phyloP scores from a whole-genome alignment of 2,888 invertebrate genomes.

The Asteroscopus sphinx region DNA sequence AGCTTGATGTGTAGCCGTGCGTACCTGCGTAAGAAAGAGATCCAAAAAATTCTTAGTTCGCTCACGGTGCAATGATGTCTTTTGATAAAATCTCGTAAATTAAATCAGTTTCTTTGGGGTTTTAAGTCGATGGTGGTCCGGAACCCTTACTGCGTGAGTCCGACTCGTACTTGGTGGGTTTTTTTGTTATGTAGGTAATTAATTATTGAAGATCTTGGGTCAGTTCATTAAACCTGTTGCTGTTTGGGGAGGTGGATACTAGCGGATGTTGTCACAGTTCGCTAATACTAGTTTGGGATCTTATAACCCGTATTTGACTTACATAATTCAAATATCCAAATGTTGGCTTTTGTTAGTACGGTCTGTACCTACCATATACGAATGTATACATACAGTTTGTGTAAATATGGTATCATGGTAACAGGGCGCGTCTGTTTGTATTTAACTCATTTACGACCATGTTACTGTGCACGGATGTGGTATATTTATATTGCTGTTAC shows the following conservation, averaged over 20 bases:
- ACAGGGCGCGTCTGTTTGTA: constrained; percentile 80
- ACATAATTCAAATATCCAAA: constrained; percentile 75
- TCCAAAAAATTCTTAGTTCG: too few relatives aligned
- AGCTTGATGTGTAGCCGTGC: too few relatives aligned
- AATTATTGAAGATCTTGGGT: not conserved
- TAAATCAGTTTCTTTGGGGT: too few relatives aligned
- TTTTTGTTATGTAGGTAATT: too few relatives aligned
- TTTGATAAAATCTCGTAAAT: too few relatives aligned
- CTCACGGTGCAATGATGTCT: too few relatives aligned
- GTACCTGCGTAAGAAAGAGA: too few relatives aligned
- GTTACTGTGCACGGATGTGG: constrained; percentile 74
- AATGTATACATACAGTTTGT: constrained; percentile 65
- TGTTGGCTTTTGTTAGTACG: constrained; percentile 71
- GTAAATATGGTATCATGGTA: constrained; percentile 70
- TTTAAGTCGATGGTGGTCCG: too few relatives aligned
- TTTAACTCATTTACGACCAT: constrained; percentile 72
- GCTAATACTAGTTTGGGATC: constrained; percentile 66
- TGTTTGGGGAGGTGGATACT: constrained; percentile 30
- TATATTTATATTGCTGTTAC: constrained; percentile 70
- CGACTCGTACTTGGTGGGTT: too few relatives aligned
- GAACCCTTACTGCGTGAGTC: too few relatives aligned
- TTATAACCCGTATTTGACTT: constrained; percentile 80
- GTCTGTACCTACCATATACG: constrained; percentile 66
- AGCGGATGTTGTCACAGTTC: constrained; percentile 71
- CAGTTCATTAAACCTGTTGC: constrained; percentile 34